Percentiles rank a stretch among this genome's conserved stretches.
phyloP scores from a whole-genome alignment of 2,113 vertebrate genomes.

The Motacilla alba region DNA sequence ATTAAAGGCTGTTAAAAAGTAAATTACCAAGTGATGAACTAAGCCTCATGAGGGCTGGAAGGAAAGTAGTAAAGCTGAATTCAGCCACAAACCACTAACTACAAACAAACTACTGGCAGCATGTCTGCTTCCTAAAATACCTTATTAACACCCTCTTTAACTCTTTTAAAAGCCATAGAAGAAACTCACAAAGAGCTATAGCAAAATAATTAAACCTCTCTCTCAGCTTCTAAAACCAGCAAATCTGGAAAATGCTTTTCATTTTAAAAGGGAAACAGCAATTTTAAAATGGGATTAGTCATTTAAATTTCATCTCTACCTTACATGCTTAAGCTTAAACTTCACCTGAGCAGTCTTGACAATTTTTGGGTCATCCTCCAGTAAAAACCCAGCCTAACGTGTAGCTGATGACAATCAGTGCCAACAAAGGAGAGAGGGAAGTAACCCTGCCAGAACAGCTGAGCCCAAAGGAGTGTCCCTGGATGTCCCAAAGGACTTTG shows the following conservation, averaged over 20 bases:
- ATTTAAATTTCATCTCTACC: neutral
- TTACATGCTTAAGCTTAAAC: neutral
- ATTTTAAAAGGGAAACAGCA: neutral
- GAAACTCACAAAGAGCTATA: neutral
- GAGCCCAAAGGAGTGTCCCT: neutral
- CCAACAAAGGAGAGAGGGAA: neutral
- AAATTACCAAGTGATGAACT: neutral
- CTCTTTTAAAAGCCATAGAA: neutral
- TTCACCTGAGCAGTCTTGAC: neutral
- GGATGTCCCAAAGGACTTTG: neutral
- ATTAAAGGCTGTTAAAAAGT: conserved; percentile 23
- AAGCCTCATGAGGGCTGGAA: neutral
- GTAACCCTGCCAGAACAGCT: neutral
- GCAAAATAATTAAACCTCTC: neutral
- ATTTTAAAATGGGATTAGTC: neutral
- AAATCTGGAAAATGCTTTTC: neutral
- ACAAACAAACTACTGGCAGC: neutral
- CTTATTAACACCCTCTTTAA: conserved; percentile 2
- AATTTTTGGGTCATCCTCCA: neutral
- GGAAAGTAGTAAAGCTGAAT: neutral
- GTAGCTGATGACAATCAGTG: neutral
- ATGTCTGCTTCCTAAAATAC: neutral
- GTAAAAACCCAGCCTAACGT: neutral
- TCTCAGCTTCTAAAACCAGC: neutral
- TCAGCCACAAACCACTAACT: conserved; percentile 26